phyloP scores from a whole-genome alignment of 53 echinoderm and acorn worm genomes.

The Actinopyga echinites region DNA sequence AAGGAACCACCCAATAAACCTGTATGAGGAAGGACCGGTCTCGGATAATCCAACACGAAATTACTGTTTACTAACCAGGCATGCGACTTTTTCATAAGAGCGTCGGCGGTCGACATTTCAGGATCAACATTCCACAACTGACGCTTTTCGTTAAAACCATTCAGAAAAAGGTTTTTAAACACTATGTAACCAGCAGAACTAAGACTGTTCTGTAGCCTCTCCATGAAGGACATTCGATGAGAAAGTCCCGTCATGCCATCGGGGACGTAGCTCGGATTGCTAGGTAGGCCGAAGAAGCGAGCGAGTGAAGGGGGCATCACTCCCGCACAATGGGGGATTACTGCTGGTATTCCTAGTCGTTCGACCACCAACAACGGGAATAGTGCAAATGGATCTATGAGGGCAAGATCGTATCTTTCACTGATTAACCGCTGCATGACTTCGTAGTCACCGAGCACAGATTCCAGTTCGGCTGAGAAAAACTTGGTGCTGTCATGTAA shows the following conservation, averaged over 20 bases:
- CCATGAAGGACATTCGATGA: conserved; percentile 24
- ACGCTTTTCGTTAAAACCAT: conserved; percentile 27
- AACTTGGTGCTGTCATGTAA: not conserved
- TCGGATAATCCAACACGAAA: conserved; percentile 29
- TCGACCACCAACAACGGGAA: conserved; percentile 27
- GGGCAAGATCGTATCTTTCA: conserved; percentile 1
- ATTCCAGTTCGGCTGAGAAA: conserved; percentile 18
- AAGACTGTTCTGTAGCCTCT: conserved; percentile 4
- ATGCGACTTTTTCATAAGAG: not conserved
- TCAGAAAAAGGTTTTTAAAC: conserved; percentile 15
- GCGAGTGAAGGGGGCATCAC: conserved; percentile 12
- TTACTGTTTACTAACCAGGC: conserved; percentile 3
- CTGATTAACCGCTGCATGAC: not conserved
- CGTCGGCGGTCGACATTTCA: not conserved
- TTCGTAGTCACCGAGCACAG: conserved; percentile 26
- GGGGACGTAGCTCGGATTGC: conserved; percentile 41
- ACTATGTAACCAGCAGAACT: not conserved
- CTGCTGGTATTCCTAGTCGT: conserved; percentile 13
- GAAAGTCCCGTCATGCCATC: conserved; percentile 39
- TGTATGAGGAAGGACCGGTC: conserved; percentile 21
- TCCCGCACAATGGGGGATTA: not conserved
- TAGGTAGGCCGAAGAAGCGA: conserved; percentile 2
- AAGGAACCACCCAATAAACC: conserved; percentile 24
- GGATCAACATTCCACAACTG: not conserved
- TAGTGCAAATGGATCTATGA: conserved; percentile 27